Evolutionary conservation across 1,140 invertebrate species (phyloP).

Genomic region (Metopolophium dirhodum): DNA sequence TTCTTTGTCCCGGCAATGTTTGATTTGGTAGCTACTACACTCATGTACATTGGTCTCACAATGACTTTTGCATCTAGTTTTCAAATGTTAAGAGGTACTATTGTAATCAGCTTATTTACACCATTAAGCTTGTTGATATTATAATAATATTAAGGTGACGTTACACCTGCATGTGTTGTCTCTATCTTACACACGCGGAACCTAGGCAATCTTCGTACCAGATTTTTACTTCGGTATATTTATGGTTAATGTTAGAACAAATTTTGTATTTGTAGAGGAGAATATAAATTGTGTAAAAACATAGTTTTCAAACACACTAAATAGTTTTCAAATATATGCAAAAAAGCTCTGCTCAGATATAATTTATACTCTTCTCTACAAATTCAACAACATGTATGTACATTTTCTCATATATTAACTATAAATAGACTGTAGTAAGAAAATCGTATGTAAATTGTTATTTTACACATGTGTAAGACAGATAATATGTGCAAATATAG

Average conservation of each 20-base stretch:
- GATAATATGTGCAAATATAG: not conserved
- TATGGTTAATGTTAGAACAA: not conserved
- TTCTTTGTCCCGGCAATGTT: conserved; percentile 85
- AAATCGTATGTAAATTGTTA: too few relatives aligned
- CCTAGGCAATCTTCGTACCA: too few relatives aligned
- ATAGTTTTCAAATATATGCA: not conserved
- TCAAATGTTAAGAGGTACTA: conserved; percentile 90
- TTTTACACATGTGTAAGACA: not conserved
- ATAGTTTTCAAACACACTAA: not conserved
- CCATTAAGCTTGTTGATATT: not conserved
- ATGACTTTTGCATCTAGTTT: conserved; percentile 94
- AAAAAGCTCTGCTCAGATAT: not conserved
- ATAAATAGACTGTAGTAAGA: too few relatives aligned
- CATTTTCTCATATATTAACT: not conserved
- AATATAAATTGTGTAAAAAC: not conserved
- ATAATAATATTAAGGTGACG: not conserved
- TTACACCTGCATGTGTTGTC: not conserved
- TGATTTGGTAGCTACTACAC: conserved; percentile 82
- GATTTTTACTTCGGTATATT: not conserved
- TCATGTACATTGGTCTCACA: conserved; percentile 90
- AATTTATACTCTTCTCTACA: not conserved
- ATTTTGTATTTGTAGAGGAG: not conserved
- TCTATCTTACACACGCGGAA: not conserved
- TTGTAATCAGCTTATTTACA: not conserved
- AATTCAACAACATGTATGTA: not conserved